phyloP scores from a whole-genome alignment of 2,888 invertebrate species.

The Andricus curvator region DNA sequence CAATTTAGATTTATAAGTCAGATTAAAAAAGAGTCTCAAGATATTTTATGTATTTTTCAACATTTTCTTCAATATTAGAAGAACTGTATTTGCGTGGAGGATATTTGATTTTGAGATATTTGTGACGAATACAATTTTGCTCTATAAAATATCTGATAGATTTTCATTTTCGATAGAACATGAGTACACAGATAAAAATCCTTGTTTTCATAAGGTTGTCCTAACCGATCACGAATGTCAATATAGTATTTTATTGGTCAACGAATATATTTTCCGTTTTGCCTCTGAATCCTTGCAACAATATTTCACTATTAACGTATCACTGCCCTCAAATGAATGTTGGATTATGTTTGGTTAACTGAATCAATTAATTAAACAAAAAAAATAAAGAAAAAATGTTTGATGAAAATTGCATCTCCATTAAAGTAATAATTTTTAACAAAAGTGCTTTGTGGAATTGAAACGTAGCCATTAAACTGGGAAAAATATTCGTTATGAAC shows the following conservation, averaged over 20 bases:
- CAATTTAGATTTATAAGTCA: neutral
- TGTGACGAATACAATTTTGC: neutral
- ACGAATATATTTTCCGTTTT: neutral
- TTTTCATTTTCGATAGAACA: neutral
- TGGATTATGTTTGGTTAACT: neutral
- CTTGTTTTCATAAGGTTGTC: neutral
- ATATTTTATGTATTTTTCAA: no score
- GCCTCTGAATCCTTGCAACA: neutral
- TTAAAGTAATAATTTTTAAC: no score
- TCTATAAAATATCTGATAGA: neutral
- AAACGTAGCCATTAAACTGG: no score
- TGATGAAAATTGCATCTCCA: no score
- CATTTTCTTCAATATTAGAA: no score
- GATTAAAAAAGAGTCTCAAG: neutral
- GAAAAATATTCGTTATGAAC: no score
- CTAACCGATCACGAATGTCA: neutral
- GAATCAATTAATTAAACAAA: neutral
- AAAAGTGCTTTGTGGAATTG: no score
- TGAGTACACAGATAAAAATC: neutral
- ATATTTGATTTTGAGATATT: neutral
- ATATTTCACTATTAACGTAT: neutral
- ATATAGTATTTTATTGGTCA: neutral
- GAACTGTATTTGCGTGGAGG: no score
- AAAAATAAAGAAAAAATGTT: no score
- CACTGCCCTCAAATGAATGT: neutral